Percentiles rank a stretch among this genome's conserved stretches.
Conservation (phyloP, 2,797 vertebrate species). For the Catharus ustulatus region DNA sequence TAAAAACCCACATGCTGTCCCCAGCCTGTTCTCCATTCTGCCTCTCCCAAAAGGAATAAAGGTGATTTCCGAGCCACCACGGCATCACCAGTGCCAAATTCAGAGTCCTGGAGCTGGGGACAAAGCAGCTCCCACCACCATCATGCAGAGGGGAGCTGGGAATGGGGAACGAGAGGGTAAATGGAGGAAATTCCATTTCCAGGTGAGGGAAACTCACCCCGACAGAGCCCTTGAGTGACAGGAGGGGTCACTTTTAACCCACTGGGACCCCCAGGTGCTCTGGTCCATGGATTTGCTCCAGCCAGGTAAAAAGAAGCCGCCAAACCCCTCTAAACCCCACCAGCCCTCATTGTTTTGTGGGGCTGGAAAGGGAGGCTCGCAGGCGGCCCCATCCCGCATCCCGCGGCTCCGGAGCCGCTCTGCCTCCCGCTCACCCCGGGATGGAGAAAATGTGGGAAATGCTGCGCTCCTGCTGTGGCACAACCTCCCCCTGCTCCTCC, state of each 20-base stretch:
- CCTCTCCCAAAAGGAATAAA: neutral
- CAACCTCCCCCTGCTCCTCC: accelerated
- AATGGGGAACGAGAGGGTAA: accelerated
- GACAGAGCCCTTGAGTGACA: neutral
- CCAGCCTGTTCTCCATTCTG: accelerated
- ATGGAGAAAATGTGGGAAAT: accelerated
- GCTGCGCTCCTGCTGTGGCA: neutral
- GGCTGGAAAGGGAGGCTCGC: neutral
- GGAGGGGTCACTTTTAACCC: neutral
- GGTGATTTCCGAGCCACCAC: neutral
- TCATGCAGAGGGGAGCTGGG: accelerated
- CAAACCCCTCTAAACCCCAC: accelerated
- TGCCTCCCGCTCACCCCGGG: neutral
- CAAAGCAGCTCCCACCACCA: neutral
- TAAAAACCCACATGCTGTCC: neutral
- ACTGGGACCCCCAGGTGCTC: neutral
- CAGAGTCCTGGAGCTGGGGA: neutral
- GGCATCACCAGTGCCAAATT: neutral
- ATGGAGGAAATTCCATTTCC: neutral
- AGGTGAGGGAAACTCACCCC: too few relatives aligned
- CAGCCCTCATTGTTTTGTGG: neutral
- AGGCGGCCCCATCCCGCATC: accelerated
- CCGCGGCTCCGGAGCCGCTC: accelerated
- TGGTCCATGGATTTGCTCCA: neutral
- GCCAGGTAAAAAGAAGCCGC: accelerated